Conservation (phyloP, 2,888 invertebrate genomes). For the Leptopilina myrica region DNA sequence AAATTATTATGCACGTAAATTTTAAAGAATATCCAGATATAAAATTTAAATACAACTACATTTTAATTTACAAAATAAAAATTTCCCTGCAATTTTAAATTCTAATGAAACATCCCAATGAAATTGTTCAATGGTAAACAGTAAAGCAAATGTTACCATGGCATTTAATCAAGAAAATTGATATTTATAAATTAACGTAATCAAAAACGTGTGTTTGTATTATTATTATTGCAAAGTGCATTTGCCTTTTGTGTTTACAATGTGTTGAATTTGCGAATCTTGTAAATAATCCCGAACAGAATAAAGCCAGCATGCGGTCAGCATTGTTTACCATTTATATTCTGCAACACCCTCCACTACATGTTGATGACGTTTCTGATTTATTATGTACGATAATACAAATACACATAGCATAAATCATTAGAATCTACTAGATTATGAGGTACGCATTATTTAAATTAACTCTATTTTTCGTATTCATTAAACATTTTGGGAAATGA, state of each 20-base stretch:
- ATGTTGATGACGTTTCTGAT: slow-evolving; percentile 6
- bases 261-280: background rate
- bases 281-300: background rate
- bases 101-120: too few species aligned
- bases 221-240: background rate
- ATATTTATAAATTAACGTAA: background rate
- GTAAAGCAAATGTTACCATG: background rate
- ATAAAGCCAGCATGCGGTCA: background rate
- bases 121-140: too few species aligned
- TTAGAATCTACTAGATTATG: slow-evolving; percentile 1
- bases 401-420: background rate
- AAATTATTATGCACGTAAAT: background rate
- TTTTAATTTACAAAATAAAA: too few species aligned
- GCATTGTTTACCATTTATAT: slow-evolving; percentile 16
- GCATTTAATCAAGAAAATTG: background rate
- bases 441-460: background rate
- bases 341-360: background rate
- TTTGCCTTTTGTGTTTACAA: slow-evolving; percentile 11
- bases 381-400: slow-evolving; percentile 7
- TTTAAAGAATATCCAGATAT: too few species aligned
- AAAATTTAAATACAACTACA: too few species aligned
- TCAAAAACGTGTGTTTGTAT: background rate
- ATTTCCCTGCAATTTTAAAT: too few species aligned
- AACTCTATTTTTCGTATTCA: background rate
- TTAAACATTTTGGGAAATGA: background rate